Evolutionary conservation across 2,888 invertebrate genomes (phyloP).

Genomic region (Mesoligia furuncula): DNA sequence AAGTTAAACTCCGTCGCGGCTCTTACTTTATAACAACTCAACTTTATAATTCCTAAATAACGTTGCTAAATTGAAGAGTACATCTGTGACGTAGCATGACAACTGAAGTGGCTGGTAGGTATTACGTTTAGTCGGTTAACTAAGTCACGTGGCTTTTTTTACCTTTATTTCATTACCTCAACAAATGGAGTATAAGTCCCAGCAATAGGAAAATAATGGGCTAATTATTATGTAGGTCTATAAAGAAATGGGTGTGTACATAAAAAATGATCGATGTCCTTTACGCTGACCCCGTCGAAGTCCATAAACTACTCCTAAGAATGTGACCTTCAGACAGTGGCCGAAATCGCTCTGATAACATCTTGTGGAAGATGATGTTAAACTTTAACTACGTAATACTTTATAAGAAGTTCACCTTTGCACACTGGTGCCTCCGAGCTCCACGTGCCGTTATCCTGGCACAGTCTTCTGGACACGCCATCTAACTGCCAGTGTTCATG

Average conservation of each 20-base stretch:
- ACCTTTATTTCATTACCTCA: too few relatives aligned
- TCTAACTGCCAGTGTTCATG: conserved; percentile 94
- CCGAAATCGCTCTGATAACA: background rate
- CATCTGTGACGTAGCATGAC: too few relatives aligned
- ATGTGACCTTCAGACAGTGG: background rate
- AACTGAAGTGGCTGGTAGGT: too few relatives aligned
- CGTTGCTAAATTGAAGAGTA: too few relatives aligned
- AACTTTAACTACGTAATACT: background rate
- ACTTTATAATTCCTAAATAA: too few relatives aligned
- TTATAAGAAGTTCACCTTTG: conserved; percentile 89
- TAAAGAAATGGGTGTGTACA: background rate
- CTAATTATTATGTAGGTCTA: background rate
- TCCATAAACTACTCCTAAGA: background rate
- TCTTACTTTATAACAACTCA: too few relatives aligned
- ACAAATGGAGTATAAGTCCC: too few relatives aligned
- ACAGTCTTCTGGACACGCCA: conserved; percentile 95
- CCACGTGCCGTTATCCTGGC: conserved; percentile 97
- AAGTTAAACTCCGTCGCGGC: background rate
- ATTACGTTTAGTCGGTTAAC: too few relatives aligned
- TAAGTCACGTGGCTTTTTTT: too few relatives aligned
- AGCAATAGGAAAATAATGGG: background rate
- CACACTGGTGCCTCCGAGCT: conserved; percentile 96
- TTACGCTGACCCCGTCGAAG: background rate
- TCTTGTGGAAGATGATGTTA: background rate
- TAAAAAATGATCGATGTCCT: background rate